These are phyloP conservation scores for Coronaproctus castanopsis DNA, from an alignment of 2,888 invertebrate genomes.

Conservation along the genomic window DNA sequence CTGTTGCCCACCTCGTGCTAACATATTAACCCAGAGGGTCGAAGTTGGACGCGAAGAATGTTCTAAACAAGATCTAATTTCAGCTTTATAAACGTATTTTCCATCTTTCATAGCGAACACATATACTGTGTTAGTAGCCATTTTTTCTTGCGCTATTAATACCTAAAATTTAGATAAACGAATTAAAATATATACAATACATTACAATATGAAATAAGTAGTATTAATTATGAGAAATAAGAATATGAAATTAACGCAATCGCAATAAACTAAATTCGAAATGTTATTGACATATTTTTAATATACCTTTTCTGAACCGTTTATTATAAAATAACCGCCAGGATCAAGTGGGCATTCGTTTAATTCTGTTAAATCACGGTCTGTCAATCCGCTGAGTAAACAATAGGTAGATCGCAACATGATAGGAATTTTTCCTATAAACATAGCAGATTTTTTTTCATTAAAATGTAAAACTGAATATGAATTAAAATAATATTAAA, in stretches of 20 bases:
- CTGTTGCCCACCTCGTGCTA: conserved; percentile 79
- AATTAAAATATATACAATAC: no score
- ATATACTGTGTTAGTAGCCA: conserved; percentile 99
- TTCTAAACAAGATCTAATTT: conserved; percentile 85
- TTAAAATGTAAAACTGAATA: no score
- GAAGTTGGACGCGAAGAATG: conserved; percentile 77
- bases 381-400: conserved; percentile 75
- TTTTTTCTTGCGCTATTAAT: conserved; percentile 97
- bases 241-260: no score
- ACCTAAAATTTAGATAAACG: conserved; percentile 33
- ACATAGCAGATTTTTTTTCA: no score
- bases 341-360: conserved; percentile 99
- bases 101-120: conserved; percentile 99
- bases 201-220: no score
- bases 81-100: conserved; percentile 95
- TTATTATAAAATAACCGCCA: conserved; percentile 98
- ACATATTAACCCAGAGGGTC: conserved; percentile 98
- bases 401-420: conserved; percentile 98
- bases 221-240: no score
- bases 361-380: conserved; percentile 96
- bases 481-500: no score
- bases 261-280: no score
- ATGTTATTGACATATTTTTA: no score
- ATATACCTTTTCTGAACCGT: conserved; percentile 83
- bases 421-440: conserved; percentile 77